Evolutionary conservation across 1,140 invertebrate genomes (phyloP), one percentile per base, ranked within the genome.

Genomic region (Pectinophora gossypiella): DNA sequence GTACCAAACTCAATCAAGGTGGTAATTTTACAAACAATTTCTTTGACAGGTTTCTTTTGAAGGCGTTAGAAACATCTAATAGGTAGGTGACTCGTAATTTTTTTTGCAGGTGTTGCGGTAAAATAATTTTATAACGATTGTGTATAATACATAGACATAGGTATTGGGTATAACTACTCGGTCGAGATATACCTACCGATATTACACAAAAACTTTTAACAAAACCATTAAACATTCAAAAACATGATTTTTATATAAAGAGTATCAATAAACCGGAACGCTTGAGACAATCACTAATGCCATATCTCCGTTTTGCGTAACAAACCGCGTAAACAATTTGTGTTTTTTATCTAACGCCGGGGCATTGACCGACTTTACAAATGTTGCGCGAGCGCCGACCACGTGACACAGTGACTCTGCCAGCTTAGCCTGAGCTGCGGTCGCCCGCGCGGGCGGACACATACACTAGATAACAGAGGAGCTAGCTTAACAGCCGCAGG

Each of bases 301-400:
- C 36, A 15, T 40, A 61, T 47, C 58, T 68, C 54, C 51, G 61
- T 48, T 82, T 85, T 86, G 83, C 83, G 83, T 86, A 86, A 86
- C 67, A 64, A 51, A 64, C 56, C 67, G 68, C 72, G 81, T 85
- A 85, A 82, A 82, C 76, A 83, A 76, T 72, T 77, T 73, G 68
- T 73, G 59, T 85, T 47, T 78, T 85, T 84, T 81, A 81, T 84
- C 76, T 82, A 82, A 81, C 76, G 74, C 72, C 74, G 72, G 82
- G 79, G 83, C 83, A 86, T 86, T 86, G 83, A 86, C 83, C 83
- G 78, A 79, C 64, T 76, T 86, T 79, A 85, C 81, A 72, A 80
- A 81, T 79, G 68, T 74, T 80, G 80, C 78, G 75, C 72, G 76
- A 72, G 76, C 79, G 78, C 64, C 61, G 72, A 69, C 82, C 82